Evolutionary conservation across 2,888 invertebrate genomes (phyloP).

Genomic region (Conchocele bisecta): DNA sequence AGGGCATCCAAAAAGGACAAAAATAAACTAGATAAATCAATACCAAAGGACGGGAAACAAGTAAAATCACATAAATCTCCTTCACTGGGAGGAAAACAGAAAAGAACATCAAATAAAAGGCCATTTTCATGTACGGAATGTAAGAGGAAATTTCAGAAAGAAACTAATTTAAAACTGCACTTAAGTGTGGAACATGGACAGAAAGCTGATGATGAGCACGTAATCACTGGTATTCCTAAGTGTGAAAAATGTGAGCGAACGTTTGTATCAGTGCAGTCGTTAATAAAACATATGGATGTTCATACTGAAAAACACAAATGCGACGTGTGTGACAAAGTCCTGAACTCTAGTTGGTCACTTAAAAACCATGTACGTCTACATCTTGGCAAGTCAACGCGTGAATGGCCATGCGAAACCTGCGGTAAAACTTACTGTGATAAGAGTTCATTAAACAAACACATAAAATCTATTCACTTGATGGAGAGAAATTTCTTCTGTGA

Average conservation of each 20-base stretch:
- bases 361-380: conserved; percentile 21
- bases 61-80: background rate
- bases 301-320: conserved; percentile 45
- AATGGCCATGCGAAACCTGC: background rate
- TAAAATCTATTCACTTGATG: conserved; percentile 53
- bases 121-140: background rate
- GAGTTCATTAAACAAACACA: conserved; percentile 53
- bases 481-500: conserved; percentile 37
- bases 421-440: conserved; percentile 37
- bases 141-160: background rate
- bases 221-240: background rate
- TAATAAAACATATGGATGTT: conserved; percentile 40
- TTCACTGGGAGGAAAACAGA: background rate
- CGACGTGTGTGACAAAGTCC: conserved; percentile 36
- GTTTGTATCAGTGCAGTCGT: conserved; percentile 20
- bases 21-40: no score
- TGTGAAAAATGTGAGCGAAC: conserved; percentile 47
- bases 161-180: background rate
- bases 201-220: no score
- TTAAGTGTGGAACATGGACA: background rate
- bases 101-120: background rate
- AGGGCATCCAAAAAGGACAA: no score
- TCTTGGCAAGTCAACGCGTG: background rate
- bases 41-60: background rate
- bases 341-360: conserved; percentile 29